Conservation (phyloP, 2,797 vertebrate species). For the Halcyon chelicuti region DNA sequence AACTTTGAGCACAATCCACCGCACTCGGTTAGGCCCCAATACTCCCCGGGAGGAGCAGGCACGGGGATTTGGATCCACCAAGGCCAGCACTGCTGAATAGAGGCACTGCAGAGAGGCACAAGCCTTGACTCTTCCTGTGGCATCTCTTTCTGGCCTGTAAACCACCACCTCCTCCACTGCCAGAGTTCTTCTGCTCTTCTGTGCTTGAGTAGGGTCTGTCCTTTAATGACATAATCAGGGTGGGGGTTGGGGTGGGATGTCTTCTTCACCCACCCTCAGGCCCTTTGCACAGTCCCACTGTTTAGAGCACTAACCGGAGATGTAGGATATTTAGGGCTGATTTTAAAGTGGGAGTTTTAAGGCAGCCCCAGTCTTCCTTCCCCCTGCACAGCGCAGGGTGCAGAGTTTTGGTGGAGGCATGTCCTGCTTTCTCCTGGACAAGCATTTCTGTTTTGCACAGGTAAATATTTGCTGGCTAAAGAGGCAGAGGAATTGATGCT, state of each 20-base stretch:
- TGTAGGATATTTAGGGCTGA: not conserved
- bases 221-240: not conserved
- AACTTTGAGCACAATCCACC: not conserved
- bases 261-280: not conserved
- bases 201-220: not conserved
- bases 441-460: not conserved
- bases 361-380: not conserved
- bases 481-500: not conserved
- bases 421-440: not conserved
- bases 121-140: not conserved
- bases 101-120: not conserved
- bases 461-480: conserved; percentile 6
- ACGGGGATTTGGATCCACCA: not conserved
- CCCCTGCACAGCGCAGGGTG: not conserved
- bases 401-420: not conserved
- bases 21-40: not conserved
- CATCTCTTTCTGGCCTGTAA: not conserved
- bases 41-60: not conserved
- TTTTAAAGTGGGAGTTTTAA: not conserved
- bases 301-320: not conserved
- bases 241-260: too few relatives aligned
- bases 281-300: not conserved
- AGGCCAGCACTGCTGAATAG: not conserved
- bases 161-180: not conserved
- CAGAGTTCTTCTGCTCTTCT: not conserved